phyloP scores from a whole-genome alignment of 1,140 invertebrate species.

The Pygmarrhopalites habei region DNA sequence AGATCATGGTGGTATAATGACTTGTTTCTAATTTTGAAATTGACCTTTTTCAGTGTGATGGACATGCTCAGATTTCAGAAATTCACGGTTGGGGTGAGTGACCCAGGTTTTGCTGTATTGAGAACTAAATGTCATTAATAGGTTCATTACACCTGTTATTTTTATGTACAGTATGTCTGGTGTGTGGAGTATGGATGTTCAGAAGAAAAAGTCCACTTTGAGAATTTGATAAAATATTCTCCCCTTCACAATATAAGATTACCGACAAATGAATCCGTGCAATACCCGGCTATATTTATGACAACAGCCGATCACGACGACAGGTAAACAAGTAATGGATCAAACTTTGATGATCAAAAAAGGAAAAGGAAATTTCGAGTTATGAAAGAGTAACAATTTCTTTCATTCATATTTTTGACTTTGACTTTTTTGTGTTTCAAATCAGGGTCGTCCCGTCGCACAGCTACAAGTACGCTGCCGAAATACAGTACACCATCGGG shows the following conservation, averaged over 20 bases:
- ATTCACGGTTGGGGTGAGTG: slow-evolving; percentile 94
- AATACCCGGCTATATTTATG: slow-evolving; percentile 56
- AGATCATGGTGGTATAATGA: too few relatives aligned
- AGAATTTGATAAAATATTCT: slow-evolving; percentile 83
- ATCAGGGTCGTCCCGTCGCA: slow-evolving; percentile 58
- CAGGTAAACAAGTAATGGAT: too few relatives aligned
- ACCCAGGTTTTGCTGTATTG: too few relatives aligned
- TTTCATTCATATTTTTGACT: too few relatives aligned
- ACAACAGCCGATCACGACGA: slow-evolving; percentile 54
- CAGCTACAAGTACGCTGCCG: slow-evolving; percentile 57
- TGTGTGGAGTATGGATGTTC: slow-evolving; percentile 92
- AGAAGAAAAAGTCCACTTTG: slow-evolving; percentile 78
- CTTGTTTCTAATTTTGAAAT: background rate
- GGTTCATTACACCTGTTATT: too few relatives aligned
- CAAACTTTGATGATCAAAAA: too few relatives aligned
- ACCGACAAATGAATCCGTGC: slow-evolving; percentile 50
- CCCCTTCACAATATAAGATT: slow-evolving; percentile 85
- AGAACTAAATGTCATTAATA: too few relatives aligned
- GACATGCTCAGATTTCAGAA: slow-evolving; percentile 70
- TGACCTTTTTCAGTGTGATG: too few relatives aligned
- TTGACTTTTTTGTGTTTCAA: too few relatives aligned
- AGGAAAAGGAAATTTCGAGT: too few relatives aligned
- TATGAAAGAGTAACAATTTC: too few relatives aligned
- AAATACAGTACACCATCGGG: slow-evolving; percentile 53
- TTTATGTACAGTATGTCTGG: too few relatives aligned